These are phyloP conservation scores for Psephotus haematonotus DNA, from an alignment of 2,113 vertebrate species.

Conservation along the genomic window DNA sequence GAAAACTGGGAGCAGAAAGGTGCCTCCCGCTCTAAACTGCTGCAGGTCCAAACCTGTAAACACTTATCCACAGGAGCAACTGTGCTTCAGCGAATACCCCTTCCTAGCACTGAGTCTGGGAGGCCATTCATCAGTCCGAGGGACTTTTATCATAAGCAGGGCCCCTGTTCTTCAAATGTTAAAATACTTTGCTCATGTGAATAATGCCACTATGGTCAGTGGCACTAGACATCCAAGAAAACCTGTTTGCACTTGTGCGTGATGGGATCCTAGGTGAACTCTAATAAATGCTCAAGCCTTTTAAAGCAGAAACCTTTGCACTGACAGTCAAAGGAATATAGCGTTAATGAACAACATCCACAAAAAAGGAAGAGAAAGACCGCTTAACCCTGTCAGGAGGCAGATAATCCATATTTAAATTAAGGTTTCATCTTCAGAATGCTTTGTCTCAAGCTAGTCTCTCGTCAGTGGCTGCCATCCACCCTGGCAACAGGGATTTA, in stretches of 20 bases:
- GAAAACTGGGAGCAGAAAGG: not conserved
- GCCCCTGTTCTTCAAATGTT: not conserved
- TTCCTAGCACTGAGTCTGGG: not conserved
- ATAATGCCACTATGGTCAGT: not conserved
- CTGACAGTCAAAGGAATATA: constrained; percentile 25
- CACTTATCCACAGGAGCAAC: not conserved
- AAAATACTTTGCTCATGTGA: not conserved
- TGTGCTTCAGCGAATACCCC: not conserved
- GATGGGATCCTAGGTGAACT: not conserved
- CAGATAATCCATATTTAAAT: constrained; percentile 64
- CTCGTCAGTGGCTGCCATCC: constrained; percentile 67
- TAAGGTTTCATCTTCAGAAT: constrained; percentile 63
- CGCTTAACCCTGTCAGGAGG: constrained; percentile 43
- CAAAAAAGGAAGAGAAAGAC: constrained; percentile 19
- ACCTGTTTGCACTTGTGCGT: not conserved
- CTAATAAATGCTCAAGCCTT: not conserved
- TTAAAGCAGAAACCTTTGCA: constrained; percentile 8
- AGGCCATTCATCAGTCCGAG: not conserved
- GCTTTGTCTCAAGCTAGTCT: constrained; percentile 58
- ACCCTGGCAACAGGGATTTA: constrained; percentile 67
- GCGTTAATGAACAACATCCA: constrained; percentile 44
- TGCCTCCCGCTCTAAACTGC: not conserved
- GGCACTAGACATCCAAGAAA: not conserved
- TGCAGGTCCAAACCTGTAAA: not conserved
- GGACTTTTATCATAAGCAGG: not conserved